A percentile compares a stretch with the other conserved stretches of the same genome.
These are phyloP conservation scores for Labeo catla DNA, from an alignment of 2,113 vertebrate species.

Conservation along the genomic window DNA sequence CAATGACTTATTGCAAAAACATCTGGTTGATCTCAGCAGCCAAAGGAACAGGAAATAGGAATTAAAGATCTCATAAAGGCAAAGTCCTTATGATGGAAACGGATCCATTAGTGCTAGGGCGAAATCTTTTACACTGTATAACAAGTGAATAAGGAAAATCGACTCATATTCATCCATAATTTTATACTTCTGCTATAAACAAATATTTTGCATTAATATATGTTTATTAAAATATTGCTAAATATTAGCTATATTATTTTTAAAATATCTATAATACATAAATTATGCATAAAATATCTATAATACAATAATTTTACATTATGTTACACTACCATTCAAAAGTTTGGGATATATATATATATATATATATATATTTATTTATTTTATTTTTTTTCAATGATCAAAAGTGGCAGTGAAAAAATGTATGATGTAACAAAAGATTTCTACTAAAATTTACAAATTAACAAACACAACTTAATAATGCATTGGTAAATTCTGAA, in stretches of 20 bases:
- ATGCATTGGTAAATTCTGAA: too few species aligned
- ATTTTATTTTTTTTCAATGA: too few species aligned
- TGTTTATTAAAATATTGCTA: not conserved
- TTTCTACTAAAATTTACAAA: not conserved
- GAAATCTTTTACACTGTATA: constrained; percentile 10
- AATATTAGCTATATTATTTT: not conserved
- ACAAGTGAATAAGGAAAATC: not conserved
- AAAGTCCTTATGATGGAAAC: constrained; percentile 39
- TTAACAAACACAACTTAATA: too few species aligned
- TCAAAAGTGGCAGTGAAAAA: not conserved
- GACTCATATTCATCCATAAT: not conserved
- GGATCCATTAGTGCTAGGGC: not conserved
- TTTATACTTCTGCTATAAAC: not conserved
- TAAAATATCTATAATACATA: not conserved
- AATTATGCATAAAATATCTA: not conserved
- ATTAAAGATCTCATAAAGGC: constrained; percentile 37
- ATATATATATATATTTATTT: too few species aligned
- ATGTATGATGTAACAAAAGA: not conserved
- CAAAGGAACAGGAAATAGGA: constrained; percentile 47
- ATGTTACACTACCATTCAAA: not conserved
- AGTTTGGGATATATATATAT: not conserved
- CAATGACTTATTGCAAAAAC: constrained; percentile 29
- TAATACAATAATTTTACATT: not conserved
- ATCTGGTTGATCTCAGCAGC: constrained; percentile 43
- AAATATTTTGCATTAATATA: not conserved